These are phyloP conservation scores for Sinocyclocheilus anophthalmus DNA, from an alignment of 2,113 vertebrate genomes.

Conservation along the genomic window DNA sequence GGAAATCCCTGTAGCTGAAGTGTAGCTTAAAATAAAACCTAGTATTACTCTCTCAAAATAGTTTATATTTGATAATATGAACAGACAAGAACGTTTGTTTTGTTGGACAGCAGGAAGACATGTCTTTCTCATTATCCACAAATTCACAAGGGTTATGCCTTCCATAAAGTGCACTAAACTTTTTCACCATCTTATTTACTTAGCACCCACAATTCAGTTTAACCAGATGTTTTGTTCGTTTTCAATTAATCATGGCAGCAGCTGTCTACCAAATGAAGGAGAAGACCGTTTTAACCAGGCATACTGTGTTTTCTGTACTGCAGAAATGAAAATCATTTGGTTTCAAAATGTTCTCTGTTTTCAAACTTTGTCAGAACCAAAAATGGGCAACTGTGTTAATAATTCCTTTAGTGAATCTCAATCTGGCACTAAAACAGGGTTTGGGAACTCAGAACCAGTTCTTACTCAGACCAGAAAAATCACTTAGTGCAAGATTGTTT, in stretches of 20 bases:
- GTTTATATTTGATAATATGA: neutral
- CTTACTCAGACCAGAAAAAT: too few relatives aligned
- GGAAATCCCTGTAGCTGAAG: constrained; percentile 25
- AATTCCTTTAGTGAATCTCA: too few relatives aligned
- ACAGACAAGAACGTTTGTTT: neutral
- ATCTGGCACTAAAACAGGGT: too few relatives aligned
- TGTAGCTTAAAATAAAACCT: constrained; percentile 21
- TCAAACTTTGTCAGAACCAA: too few relatives aligned
- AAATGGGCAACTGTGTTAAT: too few relatives aligned
- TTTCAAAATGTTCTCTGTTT: too few relatives aligned
- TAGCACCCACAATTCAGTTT: neutral
- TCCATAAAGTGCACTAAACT: neutral
- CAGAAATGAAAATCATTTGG: too few relatives aligned
- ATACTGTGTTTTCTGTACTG: too few relatives aligned
- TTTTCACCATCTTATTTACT: neutral
- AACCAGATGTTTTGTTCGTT: neutral
- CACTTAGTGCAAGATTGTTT: too few relatives aligned
- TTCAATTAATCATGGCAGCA: neutral
- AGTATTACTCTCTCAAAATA: neutral
- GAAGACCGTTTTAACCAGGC: too few relatives aligned
- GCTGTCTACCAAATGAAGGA: too few relatives aligned
- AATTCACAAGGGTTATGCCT: neutral
- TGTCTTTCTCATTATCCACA: neutral
- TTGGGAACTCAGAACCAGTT: too few relatives aligned
- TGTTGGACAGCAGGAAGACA: neutral